Percentiles rank a stretch among this genome's conserved stretches.
These are phyloP conservation scores for Alouatta caraya DNA, from an alignment of 2,797 vertebrate genomes.

Conservation along the genomic window DNA sequence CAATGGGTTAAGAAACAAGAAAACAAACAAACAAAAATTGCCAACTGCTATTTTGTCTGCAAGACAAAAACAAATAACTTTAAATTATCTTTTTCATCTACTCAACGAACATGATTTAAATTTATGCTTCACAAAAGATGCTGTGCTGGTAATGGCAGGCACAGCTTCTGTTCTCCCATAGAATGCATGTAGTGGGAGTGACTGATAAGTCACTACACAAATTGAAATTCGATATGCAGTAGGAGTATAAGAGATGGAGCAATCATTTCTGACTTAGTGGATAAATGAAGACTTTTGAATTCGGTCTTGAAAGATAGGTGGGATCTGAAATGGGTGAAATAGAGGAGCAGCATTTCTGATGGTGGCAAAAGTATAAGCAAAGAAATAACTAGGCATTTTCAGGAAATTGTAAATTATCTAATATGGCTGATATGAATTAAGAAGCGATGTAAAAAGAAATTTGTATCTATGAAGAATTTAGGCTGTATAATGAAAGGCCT, in stretches of 20 bases:
- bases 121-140: not conserved
- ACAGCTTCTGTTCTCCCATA: not conserved
- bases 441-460: not conserved
- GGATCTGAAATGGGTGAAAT: not conserved
- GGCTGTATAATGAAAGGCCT: not conserved
- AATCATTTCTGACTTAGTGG: slow-evolving; percentile 52
- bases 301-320: slow-evolving; percentile 42
- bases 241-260: slow-evolving; percentile 11
- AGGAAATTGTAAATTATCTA: not conserved
- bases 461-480: not conserved
- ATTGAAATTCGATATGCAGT: slow-evolving; percentile 54
- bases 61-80: slow-evolving; percentile 23
- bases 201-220: slow-evolving; percentile 57
- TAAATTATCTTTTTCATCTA: slow-evolving; percentile 44
- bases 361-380: not conserved
- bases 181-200: not conserved
- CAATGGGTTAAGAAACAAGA: slow-evolving; percentile 13
- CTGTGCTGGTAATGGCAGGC: not conserved
- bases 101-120: slow-evolving; percentile 37
- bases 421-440: not conserved
- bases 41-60: not conserved
- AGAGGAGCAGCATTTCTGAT: not conserved
- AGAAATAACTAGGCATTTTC: not conserved
- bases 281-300: slow-evolving; percentile 20
- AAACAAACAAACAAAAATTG: not conserved